Evolutionary conservation across 2,797 vertebrate species (phyloP).

Genomic region (Anabacerthia variegaticeps): DNA sequence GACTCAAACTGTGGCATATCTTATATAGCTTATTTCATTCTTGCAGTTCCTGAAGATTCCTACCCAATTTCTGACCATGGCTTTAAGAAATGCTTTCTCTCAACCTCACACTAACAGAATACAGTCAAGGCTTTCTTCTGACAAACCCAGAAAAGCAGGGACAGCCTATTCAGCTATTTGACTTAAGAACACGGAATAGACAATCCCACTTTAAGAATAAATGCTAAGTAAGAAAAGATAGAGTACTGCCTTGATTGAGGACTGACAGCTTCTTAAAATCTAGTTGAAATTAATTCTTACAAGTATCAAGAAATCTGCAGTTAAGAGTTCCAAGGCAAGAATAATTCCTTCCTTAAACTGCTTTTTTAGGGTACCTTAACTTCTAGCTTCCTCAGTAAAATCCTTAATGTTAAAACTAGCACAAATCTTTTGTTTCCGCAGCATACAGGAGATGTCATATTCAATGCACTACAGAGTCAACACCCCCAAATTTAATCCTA

Average conservation of each 20-base stretch:
- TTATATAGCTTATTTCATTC: background rate
- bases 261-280: background rate
- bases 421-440: background rate
- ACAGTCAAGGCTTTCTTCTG: background rate
- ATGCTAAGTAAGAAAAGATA: background rate
- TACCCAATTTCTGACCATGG: background rate
- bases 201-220: background rate
- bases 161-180: background rate
- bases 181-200: background rate
- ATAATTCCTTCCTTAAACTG: background rate
- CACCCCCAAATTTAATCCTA: background rate
- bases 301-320: background rate
- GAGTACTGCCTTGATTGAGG: background rate
- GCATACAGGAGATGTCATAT: background rate
- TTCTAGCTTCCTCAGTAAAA: background rate
- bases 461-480: background rate
- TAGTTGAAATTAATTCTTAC: background rate
- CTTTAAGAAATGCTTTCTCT: background rate
- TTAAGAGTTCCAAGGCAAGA: background rate
- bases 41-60: background rate
- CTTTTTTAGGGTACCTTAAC: background rate
- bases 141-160: background rate
- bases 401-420: background rate
- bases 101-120: background rate
- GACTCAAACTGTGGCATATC: background rate